Evolutionary conservation across 1,140 invertebrate genomes (phyloP), one percentile per base, ranked within the genome.

Genomic region (Samia ricini): DNA sequence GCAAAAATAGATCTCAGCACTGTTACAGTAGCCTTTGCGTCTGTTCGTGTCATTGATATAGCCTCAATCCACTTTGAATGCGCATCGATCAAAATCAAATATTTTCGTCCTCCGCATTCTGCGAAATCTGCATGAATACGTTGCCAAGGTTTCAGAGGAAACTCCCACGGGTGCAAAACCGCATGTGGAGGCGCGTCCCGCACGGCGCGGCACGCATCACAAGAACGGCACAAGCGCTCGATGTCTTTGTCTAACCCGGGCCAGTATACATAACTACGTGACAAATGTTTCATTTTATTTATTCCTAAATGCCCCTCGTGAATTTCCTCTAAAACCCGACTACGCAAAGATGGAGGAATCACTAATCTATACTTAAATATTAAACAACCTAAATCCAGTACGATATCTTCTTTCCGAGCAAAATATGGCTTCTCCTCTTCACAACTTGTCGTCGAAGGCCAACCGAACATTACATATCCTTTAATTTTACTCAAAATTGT

Each of bases 211-310:
- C 79, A 81, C 18, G 72, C 68, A 1, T 62, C 66, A 22, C 74
- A 81, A 8, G 33, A 8, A 2, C 65, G 63, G 18, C 68, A 72
- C 15, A 69, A 18, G 15, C 63, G 42, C 58, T 88, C 76, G 4
- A 92, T 89, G 0, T 91, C 81, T 5, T 12, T 7, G 42, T 85
- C 0, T 92, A 67, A 18, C 64, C 69, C 4, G n/a, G 83, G 84
- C 50, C 50, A 51, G 8, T 51, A 51, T 8, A 51, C 50, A 21
- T 51, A 51, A 51, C 21, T 51, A 51, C 50, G 50, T 8, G 50
- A 18, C 2, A 51, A 20, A 8, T 51, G n/a, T 20, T 51, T 51
- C 50, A 51, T 51, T 51, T 51, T 55, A 22, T 20, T 21, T 21
- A 51, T 21, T 51, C 18, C 21, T 20, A 18, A n/a, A n/a, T n/a